Base-by-base conservation (phyloP, 2,113 vertebrate genomes). In the Epinephelus fuscoguttatus region DNA sequence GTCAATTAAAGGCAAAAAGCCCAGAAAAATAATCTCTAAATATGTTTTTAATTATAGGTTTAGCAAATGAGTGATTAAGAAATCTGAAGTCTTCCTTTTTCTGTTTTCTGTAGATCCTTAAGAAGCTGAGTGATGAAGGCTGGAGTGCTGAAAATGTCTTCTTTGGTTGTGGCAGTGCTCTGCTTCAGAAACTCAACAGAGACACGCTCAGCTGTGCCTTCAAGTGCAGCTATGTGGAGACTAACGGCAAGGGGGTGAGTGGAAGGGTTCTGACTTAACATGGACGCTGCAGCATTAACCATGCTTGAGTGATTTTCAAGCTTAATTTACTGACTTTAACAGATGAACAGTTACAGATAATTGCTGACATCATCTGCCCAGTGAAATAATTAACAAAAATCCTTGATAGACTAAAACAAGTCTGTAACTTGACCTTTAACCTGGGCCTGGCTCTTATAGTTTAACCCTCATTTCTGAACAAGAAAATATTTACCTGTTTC, bases 221-320 rank as follows among this genome's bases (percentile, higher is more conserved):
- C 76, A 96, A 96, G 80, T 95, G 95, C 85, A 96, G 95, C 87
- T 96, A 95, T 7, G 95, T 96, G 79, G 95, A 96, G 85, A 89
- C 53, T n/a, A 91, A 94, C 5, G 95, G 95, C 60, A 93, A 93
- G 75, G 95, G 95, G 92, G 95, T 92, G 12, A 59, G 88, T 80
- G 10, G 9, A 50, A 10, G n/a, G 10, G 8, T 13, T 53, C 25
- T 19, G 56, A 4, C 4, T 27, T 12, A 4, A 59, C 18, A 23
- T 7, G 8, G 25, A n/a, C 19, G 15, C 27, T 8, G 23, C 19
- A 15, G n/a, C 33, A 53, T 15, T 12, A 17, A 1, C 25, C 13
- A 15, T 18, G 40, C 42, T 33, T 19, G 5, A 42, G 50, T 25
- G 50, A 57, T 59, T 50, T 21, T 27, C 7, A 27, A 13, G 18